A percentile compares a stretch with the other conserved stretches of the same genome.
Evolutionary conservation across 2,888 invertebrate species (phyloP).

Genomic region (Criorhina ranunculi): DNA sequence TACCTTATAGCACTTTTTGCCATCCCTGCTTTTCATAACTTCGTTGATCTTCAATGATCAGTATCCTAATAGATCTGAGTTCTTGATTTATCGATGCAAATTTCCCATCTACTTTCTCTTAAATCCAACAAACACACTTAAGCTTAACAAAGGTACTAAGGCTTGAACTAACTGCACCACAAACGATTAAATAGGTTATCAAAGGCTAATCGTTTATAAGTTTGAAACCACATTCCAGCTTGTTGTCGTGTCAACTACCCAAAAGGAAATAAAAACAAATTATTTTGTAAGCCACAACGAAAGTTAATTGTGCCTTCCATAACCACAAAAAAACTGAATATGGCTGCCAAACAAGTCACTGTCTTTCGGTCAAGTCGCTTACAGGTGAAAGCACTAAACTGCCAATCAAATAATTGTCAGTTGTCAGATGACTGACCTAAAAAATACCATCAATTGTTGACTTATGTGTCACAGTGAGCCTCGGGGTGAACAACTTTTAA

Average conservation of each 20-base stretch:
- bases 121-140: too few species aligned
- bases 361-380: slow-evolving; percentile 14
- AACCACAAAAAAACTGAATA: neutral
- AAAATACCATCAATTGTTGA: slow-evolving; percentile 2
- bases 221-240: neutral
- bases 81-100: too few species aligned
- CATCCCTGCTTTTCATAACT: too few species aligned
- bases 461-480: neutral
- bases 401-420: slow-evolving; percentile 3
- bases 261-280: too few species aligned
- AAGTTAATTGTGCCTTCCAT: neutral
- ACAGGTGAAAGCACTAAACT: slow-evolving; percentile 21
- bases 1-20: too few species aligned
- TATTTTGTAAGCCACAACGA: neutral
- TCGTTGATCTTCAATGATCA: too few species aligned
- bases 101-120: too few species aligned
- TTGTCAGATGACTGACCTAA: neutral
- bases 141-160: too few species aligned
- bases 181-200: too few species aligned
- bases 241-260: neutral
- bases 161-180: too few species aligned
- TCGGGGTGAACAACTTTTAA: neutral
- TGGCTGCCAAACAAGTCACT: neutral
- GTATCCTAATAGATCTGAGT: too few species aligned
- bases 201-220: neutral